Percentiles rank a stretch among this genome's conserved stretches.
These are phyloP conservation scores for Myrmecophaga tridactyla DNA, from an alignment of 2,113 vertebrate species.

Conservation along the genomic window DNA sequence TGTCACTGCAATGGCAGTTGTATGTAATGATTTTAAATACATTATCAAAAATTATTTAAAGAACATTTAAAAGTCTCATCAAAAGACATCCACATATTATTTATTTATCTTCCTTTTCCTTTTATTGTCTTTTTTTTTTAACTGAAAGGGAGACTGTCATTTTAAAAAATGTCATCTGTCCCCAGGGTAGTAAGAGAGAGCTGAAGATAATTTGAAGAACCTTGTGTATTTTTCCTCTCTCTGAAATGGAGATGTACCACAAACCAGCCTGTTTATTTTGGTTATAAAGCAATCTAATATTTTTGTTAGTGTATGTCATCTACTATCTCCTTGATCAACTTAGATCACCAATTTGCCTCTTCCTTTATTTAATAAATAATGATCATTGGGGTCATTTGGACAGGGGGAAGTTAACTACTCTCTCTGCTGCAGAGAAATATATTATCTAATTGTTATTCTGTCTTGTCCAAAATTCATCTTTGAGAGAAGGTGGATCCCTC, in stretches of 20 bases:
- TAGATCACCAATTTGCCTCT: constrained; percentile 76
- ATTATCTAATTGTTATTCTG: constrained; percentile 75
- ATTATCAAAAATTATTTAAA: constrained; percentile 84
- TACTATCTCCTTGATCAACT: constrained; percentile 65
- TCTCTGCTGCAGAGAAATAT: constrained; percentile 80
- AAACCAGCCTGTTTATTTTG: constrained; percentile 45
- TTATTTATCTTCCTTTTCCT: constrained; percentile 74
- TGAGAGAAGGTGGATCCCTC: constrained; percentile 74
- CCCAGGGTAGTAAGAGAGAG: constrained; percentile 48
- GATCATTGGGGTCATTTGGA: constrained; percentile 71
- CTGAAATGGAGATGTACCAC: neutral
- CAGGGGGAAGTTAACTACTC: constrained; percentile 77
- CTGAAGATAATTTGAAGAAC: constrained; percentile 38
- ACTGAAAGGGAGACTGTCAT: constrained; percentile 72
- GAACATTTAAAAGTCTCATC: constrained; percentile 80
- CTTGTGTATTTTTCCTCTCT: neutral
- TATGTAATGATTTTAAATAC: constrained; percentile 82
- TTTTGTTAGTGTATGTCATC: constrained; percentile 70
- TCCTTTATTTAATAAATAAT: constrained; percentile 71
- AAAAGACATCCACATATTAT: constrained; percentile 81
- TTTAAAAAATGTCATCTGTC: constrained; percentile 28
- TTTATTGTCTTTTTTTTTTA: constrained; percentile 59
- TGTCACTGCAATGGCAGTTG: constrained; percentile 79
- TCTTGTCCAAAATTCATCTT: constrained; percentile 78
- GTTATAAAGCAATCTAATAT: constrained; percentile 26